Evolutionary conservation across 2,113 vertebrate genomes (phyloP).

Genomic region (Chloropsis hardwickii): DNA sequence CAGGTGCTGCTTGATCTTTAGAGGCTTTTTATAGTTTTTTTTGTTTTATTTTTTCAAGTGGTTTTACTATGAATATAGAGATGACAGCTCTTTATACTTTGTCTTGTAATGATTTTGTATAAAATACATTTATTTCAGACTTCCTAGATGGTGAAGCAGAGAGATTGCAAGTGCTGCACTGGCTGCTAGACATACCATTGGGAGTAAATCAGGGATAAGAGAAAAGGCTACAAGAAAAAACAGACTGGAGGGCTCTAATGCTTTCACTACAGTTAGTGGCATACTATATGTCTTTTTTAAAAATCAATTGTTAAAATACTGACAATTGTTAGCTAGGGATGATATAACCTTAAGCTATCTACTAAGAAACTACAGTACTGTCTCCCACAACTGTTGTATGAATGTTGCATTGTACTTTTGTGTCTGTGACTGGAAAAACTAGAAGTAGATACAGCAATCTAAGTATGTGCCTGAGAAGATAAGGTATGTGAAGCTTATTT

Average conservation of each 20-base stretch:
- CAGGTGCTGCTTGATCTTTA: neutral
- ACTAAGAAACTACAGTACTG: neutral
- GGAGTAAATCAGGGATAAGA: neutral
- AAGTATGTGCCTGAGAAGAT: neutral
- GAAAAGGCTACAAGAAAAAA: neutral
- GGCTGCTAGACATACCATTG: neutral
- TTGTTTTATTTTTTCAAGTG: neutral
- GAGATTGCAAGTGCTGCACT: neutral
- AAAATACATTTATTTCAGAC: neutral
- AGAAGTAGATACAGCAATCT: neutral
- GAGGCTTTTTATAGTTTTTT: neutral
- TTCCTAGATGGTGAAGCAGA: neutral
- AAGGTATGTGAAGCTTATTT: neutral
- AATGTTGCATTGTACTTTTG: fast-evolving
- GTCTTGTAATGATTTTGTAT: neutral
- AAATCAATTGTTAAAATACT: neutral
- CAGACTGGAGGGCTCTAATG: neutral
- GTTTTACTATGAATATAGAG: neutral
- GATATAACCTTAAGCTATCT: neutral
- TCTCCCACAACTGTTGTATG: neutral
- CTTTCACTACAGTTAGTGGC: neutral
- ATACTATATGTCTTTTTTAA: neutral
- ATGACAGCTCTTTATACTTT: neutral
- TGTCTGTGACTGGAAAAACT: neutral
- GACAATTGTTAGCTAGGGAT: neutral